phyloP scores from a whole-genome alignment of 2,888 invertebrate genomes.

The Deroplatys truncata region DNA sequence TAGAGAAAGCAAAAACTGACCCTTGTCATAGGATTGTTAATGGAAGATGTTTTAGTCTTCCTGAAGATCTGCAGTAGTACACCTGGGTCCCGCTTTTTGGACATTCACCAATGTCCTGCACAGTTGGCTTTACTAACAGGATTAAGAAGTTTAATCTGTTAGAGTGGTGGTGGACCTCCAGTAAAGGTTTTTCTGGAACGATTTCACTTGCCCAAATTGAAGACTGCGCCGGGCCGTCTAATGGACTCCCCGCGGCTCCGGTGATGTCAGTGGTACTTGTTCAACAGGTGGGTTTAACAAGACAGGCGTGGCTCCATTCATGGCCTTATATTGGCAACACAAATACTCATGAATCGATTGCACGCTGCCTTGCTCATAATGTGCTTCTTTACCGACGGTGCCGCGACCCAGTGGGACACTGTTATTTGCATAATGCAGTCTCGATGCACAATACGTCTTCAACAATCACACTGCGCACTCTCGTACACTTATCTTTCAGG shows the following conservation, averaged over 20 bases:
- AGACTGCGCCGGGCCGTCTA: neutral
- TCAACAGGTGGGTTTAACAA: neutral
- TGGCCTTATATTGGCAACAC: neutral
- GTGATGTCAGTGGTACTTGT: too few species aligned
- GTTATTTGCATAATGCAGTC: too few species aligned
- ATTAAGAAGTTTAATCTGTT: neutral
- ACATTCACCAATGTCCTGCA: neutral
- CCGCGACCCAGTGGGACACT: too few species aligned
- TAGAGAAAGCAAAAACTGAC: too few species aligned
- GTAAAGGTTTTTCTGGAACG: neutral
- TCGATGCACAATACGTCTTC: too few species aligned
- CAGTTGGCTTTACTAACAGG: neutral
- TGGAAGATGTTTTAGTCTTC: too few species aligned
- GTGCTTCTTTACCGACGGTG: too few species aligned
- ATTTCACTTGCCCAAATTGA: neutral
- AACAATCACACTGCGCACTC: too few species aligned
- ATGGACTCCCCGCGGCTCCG: neutral
- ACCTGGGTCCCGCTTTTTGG: neutral
- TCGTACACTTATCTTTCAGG: too few species aligned
- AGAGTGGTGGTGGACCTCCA: neutral
- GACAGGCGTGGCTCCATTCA: neutral
- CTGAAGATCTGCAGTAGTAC: neutral
- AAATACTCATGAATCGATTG: neutral
- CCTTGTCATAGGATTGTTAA: too few species aligned
- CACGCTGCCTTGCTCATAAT: too few species aligned